phyloP scores from a whole-genome alignment of 53 echinoderm and acorn worm species.

The Hippasteria phrygiana region DNA sequence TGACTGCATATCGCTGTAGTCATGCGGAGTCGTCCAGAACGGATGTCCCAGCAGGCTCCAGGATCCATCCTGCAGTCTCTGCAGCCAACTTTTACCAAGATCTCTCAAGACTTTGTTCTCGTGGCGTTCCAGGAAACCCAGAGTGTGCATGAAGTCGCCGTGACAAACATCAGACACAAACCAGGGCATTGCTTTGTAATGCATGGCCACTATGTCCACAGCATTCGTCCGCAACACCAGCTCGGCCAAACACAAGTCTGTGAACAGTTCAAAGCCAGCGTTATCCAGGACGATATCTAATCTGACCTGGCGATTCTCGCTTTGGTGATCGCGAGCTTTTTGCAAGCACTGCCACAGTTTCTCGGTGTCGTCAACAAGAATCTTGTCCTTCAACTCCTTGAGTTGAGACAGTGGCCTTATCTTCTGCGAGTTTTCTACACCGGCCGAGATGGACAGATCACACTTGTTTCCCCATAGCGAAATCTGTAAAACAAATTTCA shows the following conservation, averaged over 20 bases:
- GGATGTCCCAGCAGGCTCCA: conserved; percentile 78
- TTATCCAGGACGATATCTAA: conserved; percentile 93
- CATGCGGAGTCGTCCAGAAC: conserved; percentile 93
- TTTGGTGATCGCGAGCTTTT: conserved; percentile 26
- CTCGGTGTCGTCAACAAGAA: conserved; percentile 81
- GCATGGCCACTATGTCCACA: conserved; percentile 73
- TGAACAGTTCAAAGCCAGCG: conserved; percentile 94
- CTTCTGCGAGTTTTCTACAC: conserved; percentile 89
- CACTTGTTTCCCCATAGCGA: conserved; percentile 97
- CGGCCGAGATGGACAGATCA: conserved; percentile 96
- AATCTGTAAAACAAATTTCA: conserved; percentile 66
- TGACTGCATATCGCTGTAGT: conserved; percentile 78
- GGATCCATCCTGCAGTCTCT: conserved; percentile 53
- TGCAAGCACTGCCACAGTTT: conserved; percentile 73
- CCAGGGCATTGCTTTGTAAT: conserved; percentile 97
- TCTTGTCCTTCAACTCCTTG: conserved; percentile 63
- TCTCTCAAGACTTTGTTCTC: conserved; percentile 45
- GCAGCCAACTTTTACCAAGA: conserved; percentile 70
- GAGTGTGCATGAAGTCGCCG: conserved; percentile 85
- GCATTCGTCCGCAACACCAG: conserved; percentile 60
- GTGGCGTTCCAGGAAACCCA: conserved; percentile 64
- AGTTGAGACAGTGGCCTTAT: conserved; percentile 82
- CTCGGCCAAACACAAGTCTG: conserved; percentile 90
- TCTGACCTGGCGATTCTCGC: conserved; percentile 53
- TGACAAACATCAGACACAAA: conserved; percentile 88